phyloP scores from a whole-genome alignment of 2,113 vertebrate species.

The Menura novaehollandiae region DNA sequence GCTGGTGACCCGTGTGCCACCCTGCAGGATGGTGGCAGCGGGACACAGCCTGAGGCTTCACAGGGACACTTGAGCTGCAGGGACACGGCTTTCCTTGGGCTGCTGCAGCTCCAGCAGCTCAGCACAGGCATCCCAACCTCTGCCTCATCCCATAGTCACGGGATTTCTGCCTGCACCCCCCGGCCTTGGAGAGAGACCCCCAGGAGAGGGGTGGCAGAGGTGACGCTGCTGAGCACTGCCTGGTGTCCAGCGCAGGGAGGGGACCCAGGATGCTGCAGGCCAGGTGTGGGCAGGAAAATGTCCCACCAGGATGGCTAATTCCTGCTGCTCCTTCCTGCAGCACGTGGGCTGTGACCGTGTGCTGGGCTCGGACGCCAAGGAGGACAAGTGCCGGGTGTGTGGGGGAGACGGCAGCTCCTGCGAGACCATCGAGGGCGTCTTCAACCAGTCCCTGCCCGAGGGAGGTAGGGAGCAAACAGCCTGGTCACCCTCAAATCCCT shows the following conservation, averaged over 20 bases:
- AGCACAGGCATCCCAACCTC: rapidly evolving
- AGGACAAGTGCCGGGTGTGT: slow-evolving; percentile 92
- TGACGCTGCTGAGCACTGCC: not conserved
- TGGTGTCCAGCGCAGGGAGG: rapidly evolving
- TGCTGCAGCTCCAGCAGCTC: not conserved
- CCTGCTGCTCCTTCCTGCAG: slow-evolving; percentile 59
- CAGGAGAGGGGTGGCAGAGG: not conserved
- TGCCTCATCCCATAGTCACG: not conserved
- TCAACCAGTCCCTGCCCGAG: slow-evolving; percentile 85
- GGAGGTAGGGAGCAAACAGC: slow-evolving; percentile 75
- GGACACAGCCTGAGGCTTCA: not conserved
- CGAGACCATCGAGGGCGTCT: slow-evolving; percentile 87
- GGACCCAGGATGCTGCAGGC: not conserved
- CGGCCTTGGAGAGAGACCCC: no score
- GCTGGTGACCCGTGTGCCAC: not conserved
- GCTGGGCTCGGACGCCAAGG: slow-evolving; percentile 88
- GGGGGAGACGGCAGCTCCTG: slow-evolving; percentile 92
- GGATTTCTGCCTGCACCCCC: not conserved
- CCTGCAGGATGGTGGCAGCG: rapidly evolving
- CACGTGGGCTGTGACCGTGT: slow-evolving; percentile 95
- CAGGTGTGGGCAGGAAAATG: not conserved
- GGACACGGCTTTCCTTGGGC: not conserved
- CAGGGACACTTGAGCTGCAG: rapidly evolving
- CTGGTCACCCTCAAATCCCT: not conserved
- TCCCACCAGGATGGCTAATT: not conserved